Conservation (phyloP, 2,888 invertebrate genomes). For the Leucophenga maculata region DNA sequence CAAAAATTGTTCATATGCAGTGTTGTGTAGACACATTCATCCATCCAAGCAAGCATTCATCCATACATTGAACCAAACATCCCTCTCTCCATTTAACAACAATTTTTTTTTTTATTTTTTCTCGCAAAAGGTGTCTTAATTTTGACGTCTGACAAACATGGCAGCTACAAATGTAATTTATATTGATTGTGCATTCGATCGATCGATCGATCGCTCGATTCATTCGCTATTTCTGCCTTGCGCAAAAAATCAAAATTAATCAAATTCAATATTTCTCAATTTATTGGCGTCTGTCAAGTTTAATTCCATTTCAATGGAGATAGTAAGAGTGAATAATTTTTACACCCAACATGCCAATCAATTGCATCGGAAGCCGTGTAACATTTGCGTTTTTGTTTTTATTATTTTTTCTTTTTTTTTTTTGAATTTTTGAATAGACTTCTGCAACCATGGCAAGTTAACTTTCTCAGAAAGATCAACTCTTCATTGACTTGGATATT, state of each 20-base stretch:
- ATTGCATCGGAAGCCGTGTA: neutral
- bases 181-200: neutral
- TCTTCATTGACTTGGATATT: too few species aligned
- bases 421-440: too few species aligned
- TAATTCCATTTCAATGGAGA: constrained; percentile 3
- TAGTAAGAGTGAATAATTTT: neutral
- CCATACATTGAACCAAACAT: neutral
- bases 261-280: constrained; percentile 25
- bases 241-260: constrained; percentile 21
- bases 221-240: too few species aligned
- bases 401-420: too few species aligned
- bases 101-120: too few species aligned
- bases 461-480: too few species aligned
- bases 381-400: too few species aligned
- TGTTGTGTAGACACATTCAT: neutral
- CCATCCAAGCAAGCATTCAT: neutral
- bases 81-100: neutral
- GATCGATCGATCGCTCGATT: too few species aligned
- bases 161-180: constrained; percentile 20
- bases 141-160: constrained; percentile 19
- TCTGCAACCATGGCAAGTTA: too few species aligned
- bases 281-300: constrained; percentile 17
- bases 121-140: constrained; percentile 13
- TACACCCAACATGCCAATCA: constrained; percentile 8
- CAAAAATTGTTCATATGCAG: constrained; percentile 17